Conservation (phyloP, 2,888 invertebrate genomes). For the Girardia tigrina region DNA sequence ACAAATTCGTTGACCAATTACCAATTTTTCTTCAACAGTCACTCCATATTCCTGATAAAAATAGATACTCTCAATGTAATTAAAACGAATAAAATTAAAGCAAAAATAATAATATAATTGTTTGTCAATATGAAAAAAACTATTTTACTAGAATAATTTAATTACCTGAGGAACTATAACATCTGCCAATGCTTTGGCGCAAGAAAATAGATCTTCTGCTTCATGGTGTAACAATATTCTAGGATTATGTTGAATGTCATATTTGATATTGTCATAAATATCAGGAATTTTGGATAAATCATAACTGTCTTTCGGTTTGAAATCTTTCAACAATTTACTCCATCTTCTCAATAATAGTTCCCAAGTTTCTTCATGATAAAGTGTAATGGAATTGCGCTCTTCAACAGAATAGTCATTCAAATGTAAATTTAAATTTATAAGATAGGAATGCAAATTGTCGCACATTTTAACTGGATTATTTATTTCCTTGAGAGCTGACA, state of each 20-base stretch:
- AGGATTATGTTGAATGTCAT: conserved; percentile 88
- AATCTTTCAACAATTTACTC: conserved; percentile 96
- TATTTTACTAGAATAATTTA: too few relatives aligned
- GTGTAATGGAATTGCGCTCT: conserved; percentile 61
- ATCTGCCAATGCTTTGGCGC: conserved; percentile 90
- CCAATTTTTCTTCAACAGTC: conserved; percentile 80
- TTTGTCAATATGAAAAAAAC: too few relatives aligned
- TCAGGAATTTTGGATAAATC: conserved; percentile 98
- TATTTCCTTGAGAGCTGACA: conserved; percentile 78
- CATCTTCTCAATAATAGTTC: conserved; percentile 89
- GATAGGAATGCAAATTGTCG: conserved; percentile 70
- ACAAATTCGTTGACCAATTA: conserved; percentile 91
- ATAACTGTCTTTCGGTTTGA: conserved; percentile 58
- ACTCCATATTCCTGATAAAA: conserved; percentile 74
- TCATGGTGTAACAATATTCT: conserved; percentile 66
- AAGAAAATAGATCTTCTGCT: conserved; percentile 59
- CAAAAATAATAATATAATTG: neutral
- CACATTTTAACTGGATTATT: conserved; percentile 88
- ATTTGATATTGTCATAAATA: conserved; percentile 97
- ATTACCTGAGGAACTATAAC: conserved; percentile 87
- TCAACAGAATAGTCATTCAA: conserved; percentile 19
- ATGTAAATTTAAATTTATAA: conserved; percentile 56
- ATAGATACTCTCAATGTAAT: neutral
- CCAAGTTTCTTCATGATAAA: conserved; percentile 98
- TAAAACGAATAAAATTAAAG: neutral